Percentiles rank a stretch among this genome's conserved stretches.
Evolutionary conservation across 2,888 invertebrate species (phyloP).

Genomic region (Macroteleia sp.): DNA sequence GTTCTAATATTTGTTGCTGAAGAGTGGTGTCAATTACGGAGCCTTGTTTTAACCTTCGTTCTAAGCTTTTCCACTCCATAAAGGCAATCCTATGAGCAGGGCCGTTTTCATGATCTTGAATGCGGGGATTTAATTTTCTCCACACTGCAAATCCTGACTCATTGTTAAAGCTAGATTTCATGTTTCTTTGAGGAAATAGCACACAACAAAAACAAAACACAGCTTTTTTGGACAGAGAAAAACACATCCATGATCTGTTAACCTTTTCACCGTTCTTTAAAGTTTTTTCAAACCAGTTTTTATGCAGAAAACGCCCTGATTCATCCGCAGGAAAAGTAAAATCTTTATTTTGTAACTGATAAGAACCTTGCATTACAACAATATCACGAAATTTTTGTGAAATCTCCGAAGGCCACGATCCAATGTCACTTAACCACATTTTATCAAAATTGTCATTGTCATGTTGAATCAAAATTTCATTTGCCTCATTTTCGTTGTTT

Average conservation of each 20-base stretch:
- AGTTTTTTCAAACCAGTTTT: neutral
- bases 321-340: neutral
- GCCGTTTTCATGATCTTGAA: slow-evolving; percentile 2
- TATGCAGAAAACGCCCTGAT: neutral
- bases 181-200: too few species aligned
- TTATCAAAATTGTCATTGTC: slow-evolving; percentile 5
- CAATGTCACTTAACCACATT: neutral
- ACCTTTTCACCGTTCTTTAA: neutral
- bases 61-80: neutral
- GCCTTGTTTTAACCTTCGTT: neutral
- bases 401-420: neutral
- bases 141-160: neutral
- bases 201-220: neutral
- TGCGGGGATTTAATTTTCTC: slow-evolving; percentile 3
- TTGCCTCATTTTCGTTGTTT: neutral
- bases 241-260: neutral
- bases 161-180: neutral
- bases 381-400: neutral
- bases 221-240: neutral
- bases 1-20: neutral
- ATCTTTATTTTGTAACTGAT: slow-evolving; percentile 5
- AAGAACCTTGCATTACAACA: neutral
- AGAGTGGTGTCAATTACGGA: neutral
- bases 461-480: neutral
- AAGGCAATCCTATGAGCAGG: neutral